phyloP scores from a whole-genome alignment of 92 coral and sea anemone genomes.

The Epizoanthus scotinus region DNA sequence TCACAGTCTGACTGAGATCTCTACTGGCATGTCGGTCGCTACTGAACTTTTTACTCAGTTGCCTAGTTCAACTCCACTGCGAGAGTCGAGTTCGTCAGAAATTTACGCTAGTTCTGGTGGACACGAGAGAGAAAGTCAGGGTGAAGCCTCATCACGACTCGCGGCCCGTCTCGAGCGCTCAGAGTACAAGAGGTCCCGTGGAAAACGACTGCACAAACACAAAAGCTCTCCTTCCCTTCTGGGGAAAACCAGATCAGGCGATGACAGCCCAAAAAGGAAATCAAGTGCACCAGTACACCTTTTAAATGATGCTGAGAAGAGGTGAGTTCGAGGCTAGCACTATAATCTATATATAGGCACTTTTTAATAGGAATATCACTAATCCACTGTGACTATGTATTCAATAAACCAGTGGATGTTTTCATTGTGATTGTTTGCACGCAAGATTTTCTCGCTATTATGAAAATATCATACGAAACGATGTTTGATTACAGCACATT shows the following conservation, averaged over 20 bases:
- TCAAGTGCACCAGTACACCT: conserved; percentile 33
- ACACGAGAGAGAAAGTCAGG: conserved; percentile 49
- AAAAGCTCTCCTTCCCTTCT: conserved; percentile 52
- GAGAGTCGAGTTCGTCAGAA: conserved; percentile 71
- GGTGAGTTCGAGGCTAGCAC: conserved; percentile 22
- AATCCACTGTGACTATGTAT: too few species aligned
- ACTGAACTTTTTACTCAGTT: conserved; percentile 69
- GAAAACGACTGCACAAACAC: conserved; percentile 73
- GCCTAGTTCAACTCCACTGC: conserved; percentile 65
- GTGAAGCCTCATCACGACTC: conserved; percentile 87
- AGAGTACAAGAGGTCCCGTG: conserved; percentile 90
- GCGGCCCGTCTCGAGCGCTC: conserved; percentile 95
- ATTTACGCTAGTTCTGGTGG: conserved; percentile 64
- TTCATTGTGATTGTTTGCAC: conserved; percentile 1
- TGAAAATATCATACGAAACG: too few species aligned
- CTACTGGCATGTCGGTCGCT: conserved; percentile 61
- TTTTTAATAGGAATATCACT: too few species aligned
- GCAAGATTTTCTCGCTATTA: not conserved
- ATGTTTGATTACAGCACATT: not conserved
- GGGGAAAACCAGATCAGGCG: conserved; percentile 30
- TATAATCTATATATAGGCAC: too few species aligned
- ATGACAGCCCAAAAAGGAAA: conserved; percentile 32
- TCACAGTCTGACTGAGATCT: not conserved
- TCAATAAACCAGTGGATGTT: not conserved
- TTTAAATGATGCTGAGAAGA: conserved; percentile 8